phyloP scores from a whole-genome alignment of 2,888 invertebrate species.

The Drosophila formosana region DNA sequence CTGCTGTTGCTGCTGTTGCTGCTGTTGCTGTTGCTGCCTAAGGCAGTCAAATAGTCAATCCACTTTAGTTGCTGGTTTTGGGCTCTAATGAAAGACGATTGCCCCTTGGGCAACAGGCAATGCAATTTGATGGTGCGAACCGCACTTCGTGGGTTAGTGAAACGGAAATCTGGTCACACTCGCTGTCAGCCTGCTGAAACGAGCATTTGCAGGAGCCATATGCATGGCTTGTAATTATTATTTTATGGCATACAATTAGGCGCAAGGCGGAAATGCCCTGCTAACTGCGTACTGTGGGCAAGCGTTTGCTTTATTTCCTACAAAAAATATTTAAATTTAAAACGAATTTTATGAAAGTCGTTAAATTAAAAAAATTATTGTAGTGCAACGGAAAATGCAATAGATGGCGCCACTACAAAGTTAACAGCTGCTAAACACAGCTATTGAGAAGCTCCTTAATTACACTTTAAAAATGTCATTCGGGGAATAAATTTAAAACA shows the following conservation, averaged over 20 bases:
- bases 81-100: slow-evolving; percentile 9
- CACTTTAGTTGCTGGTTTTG: not conserved
- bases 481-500: too few relatives aligned
- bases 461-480: too few relatives aligned
- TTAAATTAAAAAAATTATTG: too few relatives aligned
- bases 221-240: slow-evolving; percentile 78
- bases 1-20: not conserved
- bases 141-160: slow-evolving; percentile 29
- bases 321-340: too few relatives aligned
- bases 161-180: slow-evolving; percentile 41
- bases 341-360: too few relatives aligned
- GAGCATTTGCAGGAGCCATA: slow-evolving; percentile 38
- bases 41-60: not conserved
- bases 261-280: slow-evolving; percentile 50
- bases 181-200: slow-evolving; percentile 10
- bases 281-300: slow-evolving; percentile 10
- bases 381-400: too few relatives aligned
- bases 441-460: too few relatives aligned
- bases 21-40: not conserved
- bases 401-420: too few relatives aligned
- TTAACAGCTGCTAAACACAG: too few relatives aligned
- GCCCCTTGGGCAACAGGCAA: slow-evolving; percentile 6
- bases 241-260: slow-evolving; percentile 80
- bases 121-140: slow-evolving; percentile 19
- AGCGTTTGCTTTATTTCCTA: too few relatives aligned